phyloP scores from a whole-genome alignment of 1,140 invertebrate genomes.

The Atopsyche davidsoni region DNA sequence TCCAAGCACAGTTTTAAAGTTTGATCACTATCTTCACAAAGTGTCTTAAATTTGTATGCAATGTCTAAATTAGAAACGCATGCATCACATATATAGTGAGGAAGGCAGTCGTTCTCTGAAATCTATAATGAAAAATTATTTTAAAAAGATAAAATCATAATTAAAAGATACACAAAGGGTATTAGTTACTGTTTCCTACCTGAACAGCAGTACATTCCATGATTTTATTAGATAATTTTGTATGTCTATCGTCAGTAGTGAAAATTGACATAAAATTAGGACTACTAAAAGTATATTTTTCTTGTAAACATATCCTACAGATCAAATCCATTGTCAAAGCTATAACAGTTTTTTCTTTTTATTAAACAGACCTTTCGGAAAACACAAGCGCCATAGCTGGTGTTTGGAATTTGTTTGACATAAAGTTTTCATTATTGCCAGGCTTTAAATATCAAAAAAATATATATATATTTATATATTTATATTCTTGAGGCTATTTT shows the following conservation, averaged over 20 bases:
- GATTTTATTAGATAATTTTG: constrained; percentile 10
- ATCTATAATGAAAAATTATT: constrained; percentile 16
- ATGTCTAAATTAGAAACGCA: constrained; percentile 18
- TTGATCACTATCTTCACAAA: constrained; percentile 19
- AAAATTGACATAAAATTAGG: constrained; percentile 12
- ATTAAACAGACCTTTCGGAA: too few species aligned
- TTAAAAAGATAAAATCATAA: not conserved
- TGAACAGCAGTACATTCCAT: constrained; percentile 14
- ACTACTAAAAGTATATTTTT: not conserved
- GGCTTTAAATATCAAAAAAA: too few species aligned
- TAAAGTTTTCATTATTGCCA: too few species aligned
- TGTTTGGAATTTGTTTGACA: too few species aligned
- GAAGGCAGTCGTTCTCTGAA: constrained; percentile 11
- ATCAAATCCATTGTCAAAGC: constrained; percentile 12
- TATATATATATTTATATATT: too few species aligned
- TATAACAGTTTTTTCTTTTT: too few species aligned
- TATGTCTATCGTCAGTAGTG: not conserved
- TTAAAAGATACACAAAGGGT: not conserved
- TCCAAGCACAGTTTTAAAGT: constrained; percentile 12
- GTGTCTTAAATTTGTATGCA: constrained; percentile 21
- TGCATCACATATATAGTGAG: constrained; percentile 11
- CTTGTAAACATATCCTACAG: constrained; percentile 15
- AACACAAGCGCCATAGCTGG: too few species aligned
- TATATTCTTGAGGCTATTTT: too few species aligned
- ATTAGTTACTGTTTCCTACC: constrained; percentile 3